A percentile compares a stretch with the other conserved stretches of the same genome.
Conservation (phyloP, 1,140 invertebrate species). For the Coptotermes formosanus region DNA sequence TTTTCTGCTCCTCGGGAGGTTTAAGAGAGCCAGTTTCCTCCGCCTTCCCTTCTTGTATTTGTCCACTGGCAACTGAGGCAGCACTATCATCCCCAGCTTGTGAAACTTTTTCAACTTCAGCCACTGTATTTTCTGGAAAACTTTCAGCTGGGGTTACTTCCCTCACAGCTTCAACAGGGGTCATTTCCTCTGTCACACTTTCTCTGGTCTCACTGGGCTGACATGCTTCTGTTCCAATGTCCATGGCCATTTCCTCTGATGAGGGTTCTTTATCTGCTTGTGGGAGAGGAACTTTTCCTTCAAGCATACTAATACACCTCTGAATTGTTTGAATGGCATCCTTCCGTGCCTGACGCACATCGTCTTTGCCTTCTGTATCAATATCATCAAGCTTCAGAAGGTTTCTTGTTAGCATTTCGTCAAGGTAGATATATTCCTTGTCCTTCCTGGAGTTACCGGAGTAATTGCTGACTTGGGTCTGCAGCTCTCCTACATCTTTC, state of each 20-base stretch:
- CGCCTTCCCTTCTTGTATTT: background rate
- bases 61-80: background rate
- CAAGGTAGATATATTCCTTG: slow-evolving; percentile 84
- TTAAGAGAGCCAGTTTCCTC: background rate
- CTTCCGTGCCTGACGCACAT: slow-evolving; percentile 80
- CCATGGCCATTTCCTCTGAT: background rate
- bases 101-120: background rate
- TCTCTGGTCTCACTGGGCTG: background rate
- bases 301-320: slow-evolving; percentile 77
- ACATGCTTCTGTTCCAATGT: background rate
- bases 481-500: slow-evolving; percentile 74
- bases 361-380: slow-evolving; percentile 86
- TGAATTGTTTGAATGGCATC: slow-evolving; percentile 87
- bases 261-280: slow-evolving; percentile 32
- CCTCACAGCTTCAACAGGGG: background rate
- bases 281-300: slow-evolving; percentile 56
- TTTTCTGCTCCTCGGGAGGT: background rate
- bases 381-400: slow-evolving; percentile 89
- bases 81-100: background rate
- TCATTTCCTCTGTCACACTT: background rate
- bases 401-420: slow-evolving; percentile 93
- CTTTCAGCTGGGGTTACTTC: background rate
- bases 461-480: slow-evolving; percentile 75
- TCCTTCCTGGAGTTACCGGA: slow-evolving; percentile 68
- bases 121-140: background rate